Evolutionary conservation across 2,888 invertebrate species (phyloP).

Genomic region (Troides helena): DNA sequence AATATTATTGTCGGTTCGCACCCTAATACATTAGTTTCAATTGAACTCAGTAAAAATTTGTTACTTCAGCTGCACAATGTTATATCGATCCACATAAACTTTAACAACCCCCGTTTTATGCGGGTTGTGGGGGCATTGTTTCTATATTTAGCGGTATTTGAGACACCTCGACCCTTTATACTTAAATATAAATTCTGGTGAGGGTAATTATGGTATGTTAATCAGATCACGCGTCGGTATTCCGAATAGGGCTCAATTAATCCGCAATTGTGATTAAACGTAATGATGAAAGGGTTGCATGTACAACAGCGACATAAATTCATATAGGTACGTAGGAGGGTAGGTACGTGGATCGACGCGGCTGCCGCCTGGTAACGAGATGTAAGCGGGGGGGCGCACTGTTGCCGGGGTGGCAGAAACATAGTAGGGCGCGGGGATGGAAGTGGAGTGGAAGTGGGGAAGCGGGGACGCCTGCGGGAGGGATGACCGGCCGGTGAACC

Average conservation of each 20-base stretch:
- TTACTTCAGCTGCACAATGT: conserved; percentile 6
- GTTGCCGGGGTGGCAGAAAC: conserved; percentile 22
- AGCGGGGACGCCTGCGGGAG: conserved; percentile 24
- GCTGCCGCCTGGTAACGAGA: conserved; percentile 8
- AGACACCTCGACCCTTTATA: conserved; percentile 7
- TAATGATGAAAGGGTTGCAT: background rate
- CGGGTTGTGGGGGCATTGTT: background rate
- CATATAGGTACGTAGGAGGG: background rate
- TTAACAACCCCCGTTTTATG: conserved; percentile 9
- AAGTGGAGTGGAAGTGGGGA: conserved; percentile 17
- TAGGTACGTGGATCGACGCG: background rate
- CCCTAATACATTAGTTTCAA: conserved; percentile 1
- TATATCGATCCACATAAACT: conserved; percentile 1
- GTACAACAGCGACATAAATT: background rate
- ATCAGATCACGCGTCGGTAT: background rate
- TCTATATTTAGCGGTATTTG: conserved; percentile 21
- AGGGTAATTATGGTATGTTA: conserved; percentile 1
- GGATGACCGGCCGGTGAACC: conserved; percentile 69
- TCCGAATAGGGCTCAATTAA: conserved; percentile 14
- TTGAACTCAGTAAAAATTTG: conserved; percentile 6
- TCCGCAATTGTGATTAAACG: conserved; percentile 5
- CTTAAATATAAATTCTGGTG: background rate
- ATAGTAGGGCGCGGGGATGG: conserved; percentile 2
- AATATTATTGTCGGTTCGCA: background rate
- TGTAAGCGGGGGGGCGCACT: conserved; percentile 16